These are phyloP conservation scores for Zoanthus solanderi DNA, from an alignment of 92 coral and sea anemone genomes.

Conservation along the genomic window DNA sequence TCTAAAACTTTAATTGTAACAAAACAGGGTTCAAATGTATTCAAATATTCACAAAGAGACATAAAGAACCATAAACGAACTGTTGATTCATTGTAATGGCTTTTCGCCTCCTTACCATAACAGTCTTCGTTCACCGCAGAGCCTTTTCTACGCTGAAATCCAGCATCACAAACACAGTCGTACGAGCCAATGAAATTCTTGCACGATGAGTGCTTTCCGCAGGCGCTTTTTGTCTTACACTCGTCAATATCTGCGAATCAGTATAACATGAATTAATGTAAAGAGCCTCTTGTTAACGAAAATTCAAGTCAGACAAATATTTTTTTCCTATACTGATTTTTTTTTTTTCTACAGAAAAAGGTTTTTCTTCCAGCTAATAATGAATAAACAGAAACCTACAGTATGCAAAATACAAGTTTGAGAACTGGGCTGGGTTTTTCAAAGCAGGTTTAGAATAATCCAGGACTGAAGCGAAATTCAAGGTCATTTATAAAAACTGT, in stretches of 20 bases:
- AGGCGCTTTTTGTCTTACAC: background rate
- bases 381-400: too few species aligned
- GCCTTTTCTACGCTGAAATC: background rate
- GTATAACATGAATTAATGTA: background rate
- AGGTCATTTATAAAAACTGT: too few species aligned
- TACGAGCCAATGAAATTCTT: conserved; percentile 7
- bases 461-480: too few species aligned
- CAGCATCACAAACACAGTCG: background rate
- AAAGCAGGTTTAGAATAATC: too few species aligned
- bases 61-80: too few species aligned
- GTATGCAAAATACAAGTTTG: too few species aligned
- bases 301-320: background rate
- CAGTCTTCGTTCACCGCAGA: background rate
- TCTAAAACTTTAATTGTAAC: background rate
- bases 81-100: too few species aligned
- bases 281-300: background rate
- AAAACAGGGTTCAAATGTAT: background rate
- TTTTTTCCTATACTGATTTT: too few species aligned
- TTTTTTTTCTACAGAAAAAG: too few species aligned
- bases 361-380: background rate
- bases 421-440: too few species aligned
- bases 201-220: conserved; percentile 12
- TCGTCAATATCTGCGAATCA: conserved; percentile 6
- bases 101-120: background rate
- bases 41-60: too few species aligned